Evolutionary conservation across 2,797 vertebrate genomes (phyloP).

Genomic region (Galagoides demidoff): DNA sequence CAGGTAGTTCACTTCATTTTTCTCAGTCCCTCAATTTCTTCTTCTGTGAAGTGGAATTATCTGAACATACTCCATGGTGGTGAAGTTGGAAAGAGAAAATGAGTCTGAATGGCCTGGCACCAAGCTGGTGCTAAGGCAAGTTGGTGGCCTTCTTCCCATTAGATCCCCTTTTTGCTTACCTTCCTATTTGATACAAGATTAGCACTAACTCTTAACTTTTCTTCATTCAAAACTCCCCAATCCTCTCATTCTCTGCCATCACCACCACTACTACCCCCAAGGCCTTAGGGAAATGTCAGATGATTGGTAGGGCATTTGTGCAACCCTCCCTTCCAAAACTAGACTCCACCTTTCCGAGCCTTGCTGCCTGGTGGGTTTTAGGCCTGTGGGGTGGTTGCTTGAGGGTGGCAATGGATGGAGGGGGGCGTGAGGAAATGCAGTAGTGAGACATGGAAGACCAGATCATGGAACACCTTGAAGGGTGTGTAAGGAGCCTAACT

Average conservation of each 20-base stretch:
- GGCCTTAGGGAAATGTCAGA: not conserved
- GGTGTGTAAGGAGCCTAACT: not conserved
- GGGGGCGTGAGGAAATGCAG: not conserved
- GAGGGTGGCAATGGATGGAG: not conserved
- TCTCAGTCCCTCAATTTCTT: conserved; percentile 41
- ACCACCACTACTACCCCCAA: no score
- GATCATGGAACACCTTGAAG: not conserved
- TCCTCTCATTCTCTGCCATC: not conserved
- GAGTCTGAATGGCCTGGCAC: not conserved
- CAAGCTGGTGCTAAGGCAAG: not conserved
- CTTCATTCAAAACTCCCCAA: not conserved
- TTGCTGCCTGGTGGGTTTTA: not conserved
- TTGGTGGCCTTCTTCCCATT: not conserved
- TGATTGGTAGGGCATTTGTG: not conserved
- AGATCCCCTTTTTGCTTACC: not conserved
- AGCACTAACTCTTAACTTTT: not conserved
- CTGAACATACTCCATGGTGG: not conserved
- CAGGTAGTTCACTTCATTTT: not conserved
- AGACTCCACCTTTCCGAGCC: not conserved
- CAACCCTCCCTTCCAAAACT: not conserved
- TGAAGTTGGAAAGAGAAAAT: not conserved
- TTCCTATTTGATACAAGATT: not conserved
- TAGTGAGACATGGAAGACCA: not conserved
- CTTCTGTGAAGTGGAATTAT: conserved; percentile 42
- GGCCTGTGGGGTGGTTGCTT: no score